These are phyloP conservation scores for Dendrolimus kikuchii DNA, from an alignment of 1,140 invertebrate species.

Conservation along the genomic window DNA sequence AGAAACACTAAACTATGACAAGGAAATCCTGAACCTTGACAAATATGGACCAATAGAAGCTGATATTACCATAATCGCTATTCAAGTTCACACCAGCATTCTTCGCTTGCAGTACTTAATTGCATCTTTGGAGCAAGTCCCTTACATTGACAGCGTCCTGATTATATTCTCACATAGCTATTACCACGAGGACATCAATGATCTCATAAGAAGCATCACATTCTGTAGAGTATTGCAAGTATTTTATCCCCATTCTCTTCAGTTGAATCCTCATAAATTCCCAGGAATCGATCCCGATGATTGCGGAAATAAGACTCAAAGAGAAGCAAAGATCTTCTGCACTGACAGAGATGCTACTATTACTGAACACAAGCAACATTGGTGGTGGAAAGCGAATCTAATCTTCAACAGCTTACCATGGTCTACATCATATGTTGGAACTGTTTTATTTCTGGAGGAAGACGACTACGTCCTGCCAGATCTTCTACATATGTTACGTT, in stretches of 20 bases:
- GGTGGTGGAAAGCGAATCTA: constrained; percentile 91
- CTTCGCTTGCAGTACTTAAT: constrained; percentile 92
- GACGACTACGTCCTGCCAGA: constrained; percentile 25
- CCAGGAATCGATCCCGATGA: constrained; percentile 94
- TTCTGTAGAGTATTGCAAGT: constrained; percentile 93
- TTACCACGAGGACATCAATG: constrained; percentile 90
- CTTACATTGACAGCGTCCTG: constrained; percentile 87
- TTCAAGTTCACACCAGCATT: constrained; percentile 89
- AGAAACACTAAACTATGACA: constrained; percentile 15
- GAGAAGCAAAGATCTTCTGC: constrained; percentile 85
- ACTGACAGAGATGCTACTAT: constrained; percentile 95
- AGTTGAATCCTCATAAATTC: constrained; percentile 90
- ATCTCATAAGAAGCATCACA: constrained; percentile 86
- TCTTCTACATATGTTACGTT: constrained; percentile 29
- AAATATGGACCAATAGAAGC: constrained; percentile 9
- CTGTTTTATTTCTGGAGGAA: constrained; percentile 21
- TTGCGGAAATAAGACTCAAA: constrained; percentile 81
- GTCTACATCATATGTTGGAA: constrained; percentile 7
- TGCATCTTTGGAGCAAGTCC: constrained; percentile 87
- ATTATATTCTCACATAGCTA: constrained; percentile 96
- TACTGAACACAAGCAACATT: constrained; percentile 98
- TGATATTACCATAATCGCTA: constrained; percentile 16
- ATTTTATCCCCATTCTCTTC: constrained; percentile 95
- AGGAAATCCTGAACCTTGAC: constrained; percentile 11
- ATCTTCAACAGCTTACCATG: constrained; percentile 15